These are phyloP conservation scores for Neodiprion virginianus DNA, from an alignment of 1,140 invertebrate species.

Conservation along the genomic window DNA sequence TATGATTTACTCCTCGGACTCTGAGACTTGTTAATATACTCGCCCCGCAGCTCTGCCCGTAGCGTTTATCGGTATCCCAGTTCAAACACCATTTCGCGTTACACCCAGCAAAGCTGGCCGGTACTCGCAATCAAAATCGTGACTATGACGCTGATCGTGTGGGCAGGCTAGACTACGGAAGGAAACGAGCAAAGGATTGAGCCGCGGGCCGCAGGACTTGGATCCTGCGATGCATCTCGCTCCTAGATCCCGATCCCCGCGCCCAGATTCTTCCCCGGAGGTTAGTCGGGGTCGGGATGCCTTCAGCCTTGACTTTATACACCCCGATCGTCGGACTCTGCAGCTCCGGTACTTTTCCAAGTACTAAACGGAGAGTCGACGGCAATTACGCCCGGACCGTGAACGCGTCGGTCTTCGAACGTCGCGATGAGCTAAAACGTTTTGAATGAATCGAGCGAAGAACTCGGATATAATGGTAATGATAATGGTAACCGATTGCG, in stretches of 20 bases:
- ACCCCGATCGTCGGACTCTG: not conserved
- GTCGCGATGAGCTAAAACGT: no score
- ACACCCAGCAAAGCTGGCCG: no score
- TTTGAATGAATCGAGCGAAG: no score
- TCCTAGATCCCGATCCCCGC: not conserved
- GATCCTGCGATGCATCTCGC: not conserved
- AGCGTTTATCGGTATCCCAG: not conserved
- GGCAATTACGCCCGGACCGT: no score
- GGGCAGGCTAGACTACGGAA: not conserved
- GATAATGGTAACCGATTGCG: no score
- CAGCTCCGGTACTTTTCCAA: not conserved
- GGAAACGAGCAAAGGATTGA: not conserved
- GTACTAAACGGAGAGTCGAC: not conserved
- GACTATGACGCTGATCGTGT: not conserved
- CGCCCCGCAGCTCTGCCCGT: not conserved
- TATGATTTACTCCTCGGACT: not conserved
- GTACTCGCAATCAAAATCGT: not conserved
- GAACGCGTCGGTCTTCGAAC: no score
- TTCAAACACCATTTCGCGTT: not conserved
- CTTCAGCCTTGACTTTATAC: not conserved
- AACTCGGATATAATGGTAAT: no score
- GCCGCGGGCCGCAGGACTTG: not conserved
- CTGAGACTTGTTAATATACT: not conserved
- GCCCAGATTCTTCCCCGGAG: not conserved
- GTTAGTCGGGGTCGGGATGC: not conserved